These are phyloP conservation scores for Mesaphorura yosii DNA, from an alignment of 1,140 invertebrate genomes.

Conservation along the genomic window DNA sequence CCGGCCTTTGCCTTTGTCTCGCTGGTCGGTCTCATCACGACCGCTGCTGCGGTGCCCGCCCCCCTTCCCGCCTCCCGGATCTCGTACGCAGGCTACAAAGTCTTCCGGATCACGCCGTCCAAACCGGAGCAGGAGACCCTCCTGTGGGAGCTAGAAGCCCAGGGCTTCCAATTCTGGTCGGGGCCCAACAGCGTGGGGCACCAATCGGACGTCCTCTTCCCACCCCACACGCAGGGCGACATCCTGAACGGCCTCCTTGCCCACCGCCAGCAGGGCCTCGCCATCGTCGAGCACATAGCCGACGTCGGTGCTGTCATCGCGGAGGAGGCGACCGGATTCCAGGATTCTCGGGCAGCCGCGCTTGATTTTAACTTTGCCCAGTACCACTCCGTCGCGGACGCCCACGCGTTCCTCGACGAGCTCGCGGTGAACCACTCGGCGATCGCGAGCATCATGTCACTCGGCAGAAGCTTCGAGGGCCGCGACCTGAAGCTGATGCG, in stretches of 20 bases:
- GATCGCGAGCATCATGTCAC: slow-evolving; percentile 41
- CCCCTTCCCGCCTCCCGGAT: too few relatives aligned
- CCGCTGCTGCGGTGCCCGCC: too few relatives aligned
- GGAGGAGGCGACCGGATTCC: background rate
- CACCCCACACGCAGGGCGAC: background rate
- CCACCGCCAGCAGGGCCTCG: background rate
- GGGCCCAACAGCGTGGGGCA: too few relatives aligned
- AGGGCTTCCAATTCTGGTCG: too few relatives aligned
- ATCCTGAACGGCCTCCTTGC: background rate
- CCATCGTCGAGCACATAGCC: background rate
- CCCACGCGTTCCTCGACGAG: slow-evolving; percentile 34
- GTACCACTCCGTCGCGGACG: background rate
- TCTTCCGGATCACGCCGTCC: too few relatives aligned
- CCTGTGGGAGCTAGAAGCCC: too few relatives aligned
- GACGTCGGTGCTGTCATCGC: background rate
- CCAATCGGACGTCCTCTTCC: background rate
- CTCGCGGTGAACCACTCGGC: slow-evolving; percentile 39
- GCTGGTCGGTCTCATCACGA: too few relatives aligned
- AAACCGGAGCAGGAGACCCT: too few relatives aligned
- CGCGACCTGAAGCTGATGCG: background rate
- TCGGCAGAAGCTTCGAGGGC: slow-evolving; percentile 32
- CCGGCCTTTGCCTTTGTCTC: too few relatives aligned
- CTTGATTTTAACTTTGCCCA: background rate
- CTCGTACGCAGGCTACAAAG: too few relatives aligned
- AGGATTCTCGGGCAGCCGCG: background rate